Conservation (phyloP, 2,113 vertebrate genomes). For the Tautogolabrus adspersus region DNA sequence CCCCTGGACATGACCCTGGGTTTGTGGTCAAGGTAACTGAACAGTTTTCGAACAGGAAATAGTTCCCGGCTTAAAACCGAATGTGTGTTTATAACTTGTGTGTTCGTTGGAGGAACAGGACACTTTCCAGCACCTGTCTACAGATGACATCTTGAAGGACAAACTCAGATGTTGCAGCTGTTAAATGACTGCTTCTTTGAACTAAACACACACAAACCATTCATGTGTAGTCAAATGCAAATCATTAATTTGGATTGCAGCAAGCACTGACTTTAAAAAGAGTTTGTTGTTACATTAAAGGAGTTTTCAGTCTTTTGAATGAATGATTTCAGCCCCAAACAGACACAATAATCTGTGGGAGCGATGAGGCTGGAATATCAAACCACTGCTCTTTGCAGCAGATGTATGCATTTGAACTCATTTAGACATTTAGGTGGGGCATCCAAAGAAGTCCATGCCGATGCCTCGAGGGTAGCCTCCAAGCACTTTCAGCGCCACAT, state of each 20-base stretch:
- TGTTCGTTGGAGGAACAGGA: too few species aligned
- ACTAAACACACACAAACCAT: not conserved
- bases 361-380: not conserved
- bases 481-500: conserved; percentile 83
- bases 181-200: too few species aligned
- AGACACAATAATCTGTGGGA: not conserved
- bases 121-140: too few species aligned
- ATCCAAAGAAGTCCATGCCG: conserved; percentile 90
- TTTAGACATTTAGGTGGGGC: conserved; percentile 43
- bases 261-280: not conserved
- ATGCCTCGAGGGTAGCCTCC: conserved; percentile 89
- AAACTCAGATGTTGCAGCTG: too few species aligned
- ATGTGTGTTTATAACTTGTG: too few species aligned
- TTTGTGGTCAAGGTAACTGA: too few species aligned
- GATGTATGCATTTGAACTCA: conserved; percentile 2
- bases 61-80: too few species aligned
- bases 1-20: too few species aligned
- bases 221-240: too few species aligned
- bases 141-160: too few species aligned
- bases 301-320: not conserved
- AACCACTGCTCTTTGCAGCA: not conserved
- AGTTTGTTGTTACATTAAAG: not conserved
- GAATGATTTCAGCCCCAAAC: not conserved
- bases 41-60: too few species aligned
- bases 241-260: too few species aligned